Evolutionary conservation across 2,888 invertebrate species (phyloP), one percentile per base, ranked within the genome.

Genomic region (Synanthedon vespiformis): DNA sequence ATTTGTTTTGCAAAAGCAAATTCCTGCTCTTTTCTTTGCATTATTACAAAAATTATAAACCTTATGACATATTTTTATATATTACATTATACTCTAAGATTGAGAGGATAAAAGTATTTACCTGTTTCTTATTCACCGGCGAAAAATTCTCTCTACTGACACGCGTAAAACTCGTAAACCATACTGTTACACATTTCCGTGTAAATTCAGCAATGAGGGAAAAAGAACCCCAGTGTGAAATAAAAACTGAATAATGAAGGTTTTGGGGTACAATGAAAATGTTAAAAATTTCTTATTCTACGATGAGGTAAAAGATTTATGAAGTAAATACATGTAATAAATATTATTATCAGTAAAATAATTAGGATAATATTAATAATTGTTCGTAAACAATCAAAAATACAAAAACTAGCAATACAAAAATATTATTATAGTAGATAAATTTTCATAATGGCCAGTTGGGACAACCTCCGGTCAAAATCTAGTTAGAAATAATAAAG

Each of bases 221-320:
- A 53, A 22, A 18, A 12, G 58, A 61, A 65, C 63, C 58, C 62
- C 53, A 62, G 61, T 62, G 61, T 64, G 60, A 66, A 64, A 60
- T 67, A 63, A 65, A 61, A 56, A 61, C 57, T 61, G 62, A 61
- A 62, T 68, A 64, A 65, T 65, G 65, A 63, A 61, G 55, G 61
- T 64, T 64, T 34, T 67, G 68, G 64, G 68, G 63, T 66, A 65
- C 62, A 61, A 67, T 63, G 57, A 57, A 60, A 66, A 67, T 64
- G 58, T 60, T 57, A 55, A 53, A 57, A 58, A 58, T 54, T 61
- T 61, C 56, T 53, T 55, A 56, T 58, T 61, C 22, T 34, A 8
- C 34, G 5, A 44, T 44, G 3, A 44, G 14, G 44, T 44, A 14
- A 44, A n/a, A 12, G n/a, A 44, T 44, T 44, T 44, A 13, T 44